Base-by-base conservation (phyloP, 2,888 invertebrate species). In the Stomorhina lunata region DNA sequence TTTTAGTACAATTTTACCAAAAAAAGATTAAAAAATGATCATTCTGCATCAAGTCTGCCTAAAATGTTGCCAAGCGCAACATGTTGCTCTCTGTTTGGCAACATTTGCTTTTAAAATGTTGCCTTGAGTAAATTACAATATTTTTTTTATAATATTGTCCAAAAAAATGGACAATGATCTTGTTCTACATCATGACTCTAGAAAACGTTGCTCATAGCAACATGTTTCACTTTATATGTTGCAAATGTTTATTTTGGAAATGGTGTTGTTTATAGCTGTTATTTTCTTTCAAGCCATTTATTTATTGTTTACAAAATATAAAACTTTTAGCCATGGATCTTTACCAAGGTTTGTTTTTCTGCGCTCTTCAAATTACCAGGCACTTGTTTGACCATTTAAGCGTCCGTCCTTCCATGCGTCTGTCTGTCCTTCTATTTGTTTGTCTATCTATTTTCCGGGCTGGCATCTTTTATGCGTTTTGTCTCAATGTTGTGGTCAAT, bases 401-500 rank as follows among this genome's bases (percentile, higher is more conserved):
- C 37, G 37, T 40, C 32, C 34, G 55, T 48, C 9, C 10, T 5
- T 57, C 17, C 5, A 7, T 15, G 22, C 4, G 40, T 55, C 25
- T 32, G 50, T 40, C 20, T 25, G 29, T 32, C 7, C 10, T 10
- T 43, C 9, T 37, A 15, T 63, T 34, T 32, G 10, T 59, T 32
- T 71, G 50, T 50, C 75, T 66, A 10, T 50, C 10, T 65, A 27
- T 50, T 50, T 77, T 48, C 32, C 43, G 43, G 61, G n/a, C 25
- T 17, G 37, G 7, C 32, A 53, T 68, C 68, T 65, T 55, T 55
- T 53, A 34, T 72, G 77, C 72, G 72, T 66, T n/a, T 61, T 68
- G 48, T 53, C 72, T 61, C 72, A 80, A 73, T 80, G 79, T 72
- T 72, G 50, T 68, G 81, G 71, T 68, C 77, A 77, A 72, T 63